Conservation (phyloP, 2,888 invertebrate genomes). For the Scaptomyza flava region DNA sequence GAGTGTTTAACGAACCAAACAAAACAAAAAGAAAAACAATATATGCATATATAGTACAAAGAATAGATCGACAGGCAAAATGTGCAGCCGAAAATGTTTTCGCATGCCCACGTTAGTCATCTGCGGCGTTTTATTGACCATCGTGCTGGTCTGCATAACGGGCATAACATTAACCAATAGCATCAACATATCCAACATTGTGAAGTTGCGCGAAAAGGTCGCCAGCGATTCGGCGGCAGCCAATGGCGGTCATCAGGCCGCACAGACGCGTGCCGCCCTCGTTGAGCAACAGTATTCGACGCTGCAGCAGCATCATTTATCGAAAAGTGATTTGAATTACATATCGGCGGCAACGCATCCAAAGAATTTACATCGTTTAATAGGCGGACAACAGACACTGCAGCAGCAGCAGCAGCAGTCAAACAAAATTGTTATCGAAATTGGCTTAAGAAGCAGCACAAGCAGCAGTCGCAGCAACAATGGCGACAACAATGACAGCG, state of each 20-base stretch:
- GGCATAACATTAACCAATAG: slow-evolving; percentile 85
- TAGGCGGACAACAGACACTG: slow-evolving; percentile 22
- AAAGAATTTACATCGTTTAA: slow-evolving; percentile 79
- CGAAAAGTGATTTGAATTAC: slow-evolving; percentile 81
- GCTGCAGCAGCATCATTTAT: slow-evolving; percentile 81
- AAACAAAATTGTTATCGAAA: slow-evolving; percentile 83
- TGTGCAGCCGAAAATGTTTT: slow-evolving; percentile 84
- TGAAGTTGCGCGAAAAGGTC: slow-evolving; percentile 83
- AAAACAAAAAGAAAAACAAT: background rate
- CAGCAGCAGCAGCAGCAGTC: slow-evolving; percentile 47
- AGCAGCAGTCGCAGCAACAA: slow-evolving; percentile 7
- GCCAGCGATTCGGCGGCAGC: slow-evolving; percentile 84
- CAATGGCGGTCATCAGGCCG: slow-evolving; percentile 81
- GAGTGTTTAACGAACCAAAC: background rate
- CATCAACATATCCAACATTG: slow-evolving; percentile 83
- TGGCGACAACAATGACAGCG: slow-evolving; percentile 20
- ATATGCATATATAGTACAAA: background rate
- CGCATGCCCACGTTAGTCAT: slow-evolving; percentile 84
- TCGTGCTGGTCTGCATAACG: slow-evolving; percentile 85
- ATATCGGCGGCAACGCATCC: slow-evolving; percentile 82
- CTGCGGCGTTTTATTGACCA: slow-evolving; percentile 84
- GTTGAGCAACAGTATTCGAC: slow-evolving; percentile 82
- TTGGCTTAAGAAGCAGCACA: slow-evolving; percentile 68
- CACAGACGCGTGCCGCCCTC: slow-evolving; percentile 81
- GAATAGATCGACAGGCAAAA: slow-evolving; percentile 54